Evolutionary conservation across 23 tunicate genomes (phyloP), one percentile per base, ranked within the genome.

Genomic region (Styela plicata): DNA sequence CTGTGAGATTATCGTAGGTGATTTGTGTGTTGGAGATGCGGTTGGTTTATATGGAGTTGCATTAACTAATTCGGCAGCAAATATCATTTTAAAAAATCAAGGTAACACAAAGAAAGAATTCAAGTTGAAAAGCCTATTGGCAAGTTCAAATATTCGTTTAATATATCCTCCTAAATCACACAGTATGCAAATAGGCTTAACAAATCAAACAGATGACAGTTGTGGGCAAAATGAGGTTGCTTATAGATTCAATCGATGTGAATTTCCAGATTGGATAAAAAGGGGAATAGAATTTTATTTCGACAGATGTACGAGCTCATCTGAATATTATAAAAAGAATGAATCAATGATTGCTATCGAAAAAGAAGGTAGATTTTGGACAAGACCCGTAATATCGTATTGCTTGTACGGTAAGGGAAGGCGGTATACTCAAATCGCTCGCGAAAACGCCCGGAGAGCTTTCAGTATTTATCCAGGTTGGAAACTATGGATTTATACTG

Each of bases 211-310:
- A 3, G 37, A 26, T 3, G 34, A 71, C 77, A 21, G 3, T 36
- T 71, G 77, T 30, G 77, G 77, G 13, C 36, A 71, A 30, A 71
- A 71, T 36, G 77, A 71, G 17, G 77, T 71, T 7, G 36, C 77
- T 3, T 71, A 71, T 32, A 34, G 77, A 32, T 71, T 71, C 17
- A 5, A 32, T 27, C 13, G 26, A 19, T 71, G 77, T 32, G 34
- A 71, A 71, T 71, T 71, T 3, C 77, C 77, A 16, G 32, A 34
- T 17, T 71, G 77, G 77, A 71, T 71, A 13, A 33, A 34, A 71
- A 32, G 29, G 18, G 77, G 77, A 22, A 71, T 71, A 33, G 36
- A 71, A 71, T 71, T 71, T 30, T 71, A 71, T 71, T 71, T 71
- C 36, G 77, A 71, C 35, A 33, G 32, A 3, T 71, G 77, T 17